These are phyloP conservation scores for Diaprepes abbreviatus DNA, from an alignment of 2,888 invertebrate genomes.

Conservation along the genomic window DNA sequence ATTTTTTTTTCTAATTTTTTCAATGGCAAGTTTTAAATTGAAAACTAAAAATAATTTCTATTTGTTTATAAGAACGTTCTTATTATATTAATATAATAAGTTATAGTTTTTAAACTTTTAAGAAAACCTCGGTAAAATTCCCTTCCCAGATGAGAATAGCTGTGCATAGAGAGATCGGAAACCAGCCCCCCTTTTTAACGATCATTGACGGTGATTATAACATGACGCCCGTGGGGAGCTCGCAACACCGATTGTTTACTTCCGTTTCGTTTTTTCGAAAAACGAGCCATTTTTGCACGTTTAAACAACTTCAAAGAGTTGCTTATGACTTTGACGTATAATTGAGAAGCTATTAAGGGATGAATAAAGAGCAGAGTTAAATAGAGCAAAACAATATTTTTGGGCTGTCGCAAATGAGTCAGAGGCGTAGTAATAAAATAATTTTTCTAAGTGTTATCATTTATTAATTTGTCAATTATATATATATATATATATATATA, in stretches of 20 bases:
- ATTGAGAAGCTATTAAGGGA: conserved; percentile 10
- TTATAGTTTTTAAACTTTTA: not conserved
- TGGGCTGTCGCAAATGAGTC: not conserved
- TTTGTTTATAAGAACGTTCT: too few relatives aligned
- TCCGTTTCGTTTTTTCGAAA: conserved; percentile 32
- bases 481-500: too few relatives aligned
- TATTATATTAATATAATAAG: too few relatives aligned
- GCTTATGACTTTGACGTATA: conserved; percentile 10
- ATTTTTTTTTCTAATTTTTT: too few relatives aligned
- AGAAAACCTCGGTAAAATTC: conserved; percentile 1
- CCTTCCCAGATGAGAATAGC: conserved; percentile 3
- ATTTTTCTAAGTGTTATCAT: too few relatives aligned
- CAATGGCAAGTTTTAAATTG: too few relatives aligned
- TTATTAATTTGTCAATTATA: too few relatives aligned
- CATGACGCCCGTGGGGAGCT: conserved; percentile 31
- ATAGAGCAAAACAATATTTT: not conserved
- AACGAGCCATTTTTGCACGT: not conserved
- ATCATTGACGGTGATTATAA: conserved; percentile 35
- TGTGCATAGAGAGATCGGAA: conserved; percentile 21
- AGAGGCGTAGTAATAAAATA: too few relatives aligned
- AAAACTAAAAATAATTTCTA: too few relatives aligned
- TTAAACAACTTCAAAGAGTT: conserved; percentile 18
- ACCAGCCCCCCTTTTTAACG: conserved; percentile 27
- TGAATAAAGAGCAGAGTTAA: conserved; percentile 1
- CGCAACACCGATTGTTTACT: conserved; percentile 35